Percentiles rank a stretch among this genome's conserved stretches.
phyloP scores from a whole-genome alignment of 1,140 invertebrate genomes.

The Ceratitis capitata region DNA sequence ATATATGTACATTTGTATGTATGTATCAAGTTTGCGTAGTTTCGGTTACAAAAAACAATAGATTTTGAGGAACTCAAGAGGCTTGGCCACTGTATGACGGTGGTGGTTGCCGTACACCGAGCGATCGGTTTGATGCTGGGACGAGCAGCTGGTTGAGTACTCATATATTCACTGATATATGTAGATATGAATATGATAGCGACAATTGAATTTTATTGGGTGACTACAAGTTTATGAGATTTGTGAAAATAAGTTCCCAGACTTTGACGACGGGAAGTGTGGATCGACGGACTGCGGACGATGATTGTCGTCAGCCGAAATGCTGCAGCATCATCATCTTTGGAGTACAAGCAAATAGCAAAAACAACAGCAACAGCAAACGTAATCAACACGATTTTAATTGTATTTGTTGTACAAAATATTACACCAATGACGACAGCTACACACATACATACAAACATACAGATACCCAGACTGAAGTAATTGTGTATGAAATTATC shows the following conservation, averaged over 20 bases:
- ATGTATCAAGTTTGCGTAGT: too few relatives aligned
- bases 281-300: not conserved
- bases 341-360: not conserved
- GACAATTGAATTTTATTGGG: constrained; percentile 34
- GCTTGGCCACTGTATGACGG: not conserved
- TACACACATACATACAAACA: not conserved
- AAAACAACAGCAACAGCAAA: not conserved
- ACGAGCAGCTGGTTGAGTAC: too few relatives aligned
- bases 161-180: too few relatives aligned
- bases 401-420: not conserved
- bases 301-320: not conserved
- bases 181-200: not conserved
- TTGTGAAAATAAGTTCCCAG: constrained; percentile 29
- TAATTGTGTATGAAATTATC: not conserved
- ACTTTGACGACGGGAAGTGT: not conserved
- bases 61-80: constrained; percentile 24
- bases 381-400: constrained; percentile 22
- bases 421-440: not conserved
- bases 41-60: constrained; percentile 10
- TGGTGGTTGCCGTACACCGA: not conserved
- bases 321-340: constrained; percentile 35
- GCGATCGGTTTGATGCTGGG: not conserved
- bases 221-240: constrained; percentile 26
- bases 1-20: too few relatives aligned
- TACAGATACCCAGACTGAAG: not conserved